Evolutionary conservation across 2,888 invertebrate species (phyloP), one percentile per base, ranked within the genome.

Genomic region (Clostera curtula): DNA sequence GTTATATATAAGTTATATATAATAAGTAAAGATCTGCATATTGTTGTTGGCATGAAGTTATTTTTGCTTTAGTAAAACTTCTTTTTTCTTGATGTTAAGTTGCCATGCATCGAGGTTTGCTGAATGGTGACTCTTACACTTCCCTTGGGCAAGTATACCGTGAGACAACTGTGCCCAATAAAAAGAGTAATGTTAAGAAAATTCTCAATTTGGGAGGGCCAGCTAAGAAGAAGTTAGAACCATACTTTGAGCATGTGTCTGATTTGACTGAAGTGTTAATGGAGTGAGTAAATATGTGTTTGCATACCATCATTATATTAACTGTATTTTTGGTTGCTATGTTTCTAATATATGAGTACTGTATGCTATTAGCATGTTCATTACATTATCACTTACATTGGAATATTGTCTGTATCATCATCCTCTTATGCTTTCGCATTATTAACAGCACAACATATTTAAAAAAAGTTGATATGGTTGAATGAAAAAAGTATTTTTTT

Each of bases 141-240:
- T 86, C 86, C 55, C 73, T 89, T 61, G 87, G 87, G 59, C 84
- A 87, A 65, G 87, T 88, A 45, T 90, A 89, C 84, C 86, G 85
- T 57, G 83, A 85, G 56, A 89, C 89, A 24, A 88, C 88, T 27
- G 68, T 85, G 45, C 84, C 83, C 19, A 82, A 80, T 48, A 76
- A 77, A 49, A 85, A 82, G 56, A 73, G 71, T 41, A 74, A 70
- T 42, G 74, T 88, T 54, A 89, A 87, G 80, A 88, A 86, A 77
- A 87, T 85, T 36, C 83, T 88, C 70, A 85, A 68, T 44, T 73
- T 82, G 52, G 75, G 77, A 38, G 72, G 74, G 37, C 57, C 63
- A 15, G 64, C 73, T 34, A 80, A 69, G 50, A 66, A 56, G 49
- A 65, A 49, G 36, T 49, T 71, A 37, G 41, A 46, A 27, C 56